A percentile compares a stretch with the other conserved stretches of the same genome.
Conservation (phyloP, 2,797 vertebrate species). For the Parauchenoglanis punctatus region DNA sequence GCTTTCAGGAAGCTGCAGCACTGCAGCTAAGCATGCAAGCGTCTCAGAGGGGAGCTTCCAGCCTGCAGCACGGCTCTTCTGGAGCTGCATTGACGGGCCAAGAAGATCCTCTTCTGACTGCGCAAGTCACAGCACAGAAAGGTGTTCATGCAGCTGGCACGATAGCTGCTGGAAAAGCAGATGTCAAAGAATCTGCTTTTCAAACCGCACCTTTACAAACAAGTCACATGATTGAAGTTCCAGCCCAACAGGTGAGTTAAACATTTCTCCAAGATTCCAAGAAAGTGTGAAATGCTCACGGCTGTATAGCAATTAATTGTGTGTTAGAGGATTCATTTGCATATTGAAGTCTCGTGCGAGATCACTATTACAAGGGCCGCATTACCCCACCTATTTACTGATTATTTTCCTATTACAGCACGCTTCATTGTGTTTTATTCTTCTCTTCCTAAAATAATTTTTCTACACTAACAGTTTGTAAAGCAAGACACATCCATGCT, state of each 20-base stretch:
- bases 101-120: slow-evolving; percentile 20
- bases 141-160: background rate
- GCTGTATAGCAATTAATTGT: background rate
- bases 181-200: slow-evolving; percentile 25
- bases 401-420: background rate
- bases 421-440: background rate
- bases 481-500: background rate
- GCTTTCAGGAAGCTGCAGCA: slow-evolving; percentile 46
- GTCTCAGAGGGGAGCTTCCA: slow-evolving; percentile 24
- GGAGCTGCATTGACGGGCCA: background rate
- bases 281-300: background rate
- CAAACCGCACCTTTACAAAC: slow-evolving; percentile 5
- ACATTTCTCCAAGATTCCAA: background rate
- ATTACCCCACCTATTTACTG: background rate
- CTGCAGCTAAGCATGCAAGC: slow-evolving; percentile 25
- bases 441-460: background rate
- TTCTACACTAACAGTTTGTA: background rate
- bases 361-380: background rate
- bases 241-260: slow-evolving; percentile 72
- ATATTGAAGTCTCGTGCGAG: background rate
- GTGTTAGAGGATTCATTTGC: background rate
- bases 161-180: slow-evolving; percentile 10
- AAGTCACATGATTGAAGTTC: slow-evolving; percentile 61
- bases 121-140: slow-evolving; percentile 33
- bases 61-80: background rate